phyloP scores from a whole-genome alignment of 1,140 invertebrate species.

The Lasioglossum albipes region DNA sequence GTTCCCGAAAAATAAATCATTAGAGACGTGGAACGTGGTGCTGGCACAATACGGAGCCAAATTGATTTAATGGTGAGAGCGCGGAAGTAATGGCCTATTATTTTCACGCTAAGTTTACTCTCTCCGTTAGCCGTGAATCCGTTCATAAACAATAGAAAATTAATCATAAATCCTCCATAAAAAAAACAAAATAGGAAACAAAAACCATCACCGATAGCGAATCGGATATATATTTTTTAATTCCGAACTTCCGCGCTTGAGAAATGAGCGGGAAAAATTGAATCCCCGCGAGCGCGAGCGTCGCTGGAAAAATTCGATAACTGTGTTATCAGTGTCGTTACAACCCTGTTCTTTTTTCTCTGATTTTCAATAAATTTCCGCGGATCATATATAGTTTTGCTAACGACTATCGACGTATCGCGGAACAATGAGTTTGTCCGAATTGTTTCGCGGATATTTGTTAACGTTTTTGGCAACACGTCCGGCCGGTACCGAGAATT shows the following conservation, averaged over 20 bases:
- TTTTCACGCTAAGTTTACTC: constrained; percentile 3
- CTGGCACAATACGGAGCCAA: neutral
- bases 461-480: neutral
- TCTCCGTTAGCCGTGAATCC: neutral
- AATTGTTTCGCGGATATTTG: neutral
- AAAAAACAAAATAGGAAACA: no score
- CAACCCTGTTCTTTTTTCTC: no score
- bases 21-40: neutral
- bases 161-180: neutral
- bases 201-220: no score
- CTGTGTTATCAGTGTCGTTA: no score
- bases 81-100: constrained; percentile 7
- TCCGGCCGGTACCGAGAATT: neutral
- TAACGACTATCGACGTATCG: neutral
- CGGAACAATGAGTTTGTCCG: neutral
- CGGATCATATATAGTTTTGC: neutral
- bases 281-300: no score
- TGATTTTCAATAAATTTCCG: neutral
- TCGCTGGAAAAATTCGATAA: no score
- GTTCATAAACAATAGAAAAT: neutral
- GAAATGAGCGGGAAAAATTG: no score
- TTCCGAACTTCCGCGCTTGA: no score
- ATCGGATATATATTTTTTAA: no score
- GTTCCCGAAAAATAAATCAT: neutral
- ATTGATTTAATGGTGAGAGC: neutral